Base-by-base conservation (phyloP, 2,113 vertebrate species). In the Aptenodytes forsteri region DNA sequence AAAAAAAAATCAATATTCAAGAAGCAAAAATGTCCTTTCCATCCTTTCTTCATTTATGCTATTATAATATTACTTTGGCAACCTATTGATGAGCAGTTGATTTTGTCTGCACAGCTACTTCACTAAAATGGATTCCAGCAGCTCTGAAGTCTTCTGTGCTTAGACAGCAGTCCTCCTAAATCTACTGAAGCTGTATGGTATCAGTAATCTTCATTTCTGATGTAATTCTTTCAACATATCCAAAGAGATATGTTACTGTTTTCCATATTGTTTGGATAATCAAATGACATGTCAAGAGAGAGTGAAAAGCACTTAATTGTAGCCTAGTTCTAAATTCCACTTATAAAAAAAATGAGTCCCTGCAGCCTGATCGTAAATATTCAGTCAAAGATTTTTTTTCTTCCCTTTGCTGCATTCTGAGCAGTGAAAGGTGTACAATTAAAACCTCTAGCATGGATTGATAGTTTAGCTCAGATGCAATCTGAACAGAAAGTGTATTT, bases 1-100 rank as follows among this genome's bases (percentile, higher is more conserved):
- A 82, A 82, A 73, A 83, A 82, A 82, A 59, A 42, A 38, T 69
- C 56, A 89, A 64, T 67, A 36, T 44, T 89, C 10, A 80, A 66
- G 64, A 95, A 75, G 94, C 38, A 96, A 79, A 96, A 84, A 65
- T 91, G 29, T 91, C 40, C 30, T 97, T 97, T 94, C 27, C 49
- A 89, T 93, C 11, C 76, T 59, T 92, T 84, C 66, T 97, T 90
- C 58, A 34, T 91, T 78, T 83, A 62, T 56, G 11, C 16, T 72
- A 61, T 36, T 84, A 67, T 70, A 69, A 18, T 70, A 93, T 94
- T 96, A 83, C 56, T 91, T 97, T 96, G 89, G 56, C 69, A 97
- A 93, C 67, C 4, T 87, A 40, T 70, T 50, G 40, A 95, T 78
- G 69, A 91, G 6, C 23, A 49, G 82, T 65, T 94, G 25, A 65